These are phyloP conservation scores for Drosophila lacertosa DNA, from an alignment of 1,140 invertebrate species.

Conservation along the genomic window DNA sequence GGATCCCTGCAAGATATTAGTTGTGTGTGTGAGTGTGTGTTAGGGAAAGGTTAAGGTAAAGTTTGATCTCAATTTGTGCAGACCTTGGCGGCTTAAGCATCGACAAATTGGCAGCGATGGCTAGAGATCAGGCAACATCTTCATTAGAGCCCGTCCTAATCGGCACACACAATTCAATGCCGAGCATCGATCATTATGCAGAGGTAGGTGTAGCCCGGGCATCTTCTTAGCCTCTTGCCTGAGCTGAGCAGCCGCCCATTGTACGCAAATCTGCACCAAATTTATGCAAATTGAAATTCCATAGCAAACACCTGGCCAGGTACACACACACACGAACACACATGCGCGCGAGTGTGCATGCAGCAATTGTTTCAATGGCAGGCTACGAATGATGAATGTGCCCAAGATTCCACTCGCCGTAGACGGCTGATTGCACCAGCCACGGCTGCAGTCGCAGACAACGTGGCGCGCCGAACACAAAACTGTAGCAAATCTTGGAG, in stretches of 20 bases:
- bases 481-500: conserved; percentile 66
- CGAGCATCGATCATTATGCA: conserved; percentile 50
- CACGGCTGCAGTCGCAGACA: conserved; percentile 46
- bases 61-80: background rate
- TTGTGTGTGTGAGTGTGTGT: too few species aligned
- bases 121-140: conserved; percentile 21
- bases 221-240: conserved; percentile 16
- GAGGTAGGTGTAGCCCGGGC: conserved; percentile 31
- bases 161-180: conserved; percentile 11
- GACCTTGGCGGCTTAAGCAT: too few species aligned
- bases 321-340: background rate
- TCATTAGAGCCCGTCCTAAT: conserved; percentile 18
- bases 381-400: conserved; percentile 36
- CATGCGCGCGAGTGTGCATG: background rate
- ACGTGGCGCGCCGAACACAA: conserved; percentile 66
- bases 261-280: conserved; percentile 78
- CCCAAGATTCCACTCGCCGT: conserved; percentile 26
- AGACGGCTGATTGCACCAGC: conserved; percentile 25
- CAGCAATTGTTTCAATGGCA: conserved; percentile 37
- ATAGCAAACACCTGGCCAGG: conserved; percentile 64
- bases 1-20: background rate
- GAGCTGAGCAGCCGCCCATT: conserved; percentile 43
- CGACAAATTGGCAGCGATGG: background rate
- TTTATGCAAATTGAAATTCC: conserved; percentile 81
- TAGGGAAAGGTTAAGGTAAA: too few species aligned